phyloP scores from a whole-genome alignment of 2,888 invertebrate genomes.

The Omphaloscelis lunosa region DNA sequence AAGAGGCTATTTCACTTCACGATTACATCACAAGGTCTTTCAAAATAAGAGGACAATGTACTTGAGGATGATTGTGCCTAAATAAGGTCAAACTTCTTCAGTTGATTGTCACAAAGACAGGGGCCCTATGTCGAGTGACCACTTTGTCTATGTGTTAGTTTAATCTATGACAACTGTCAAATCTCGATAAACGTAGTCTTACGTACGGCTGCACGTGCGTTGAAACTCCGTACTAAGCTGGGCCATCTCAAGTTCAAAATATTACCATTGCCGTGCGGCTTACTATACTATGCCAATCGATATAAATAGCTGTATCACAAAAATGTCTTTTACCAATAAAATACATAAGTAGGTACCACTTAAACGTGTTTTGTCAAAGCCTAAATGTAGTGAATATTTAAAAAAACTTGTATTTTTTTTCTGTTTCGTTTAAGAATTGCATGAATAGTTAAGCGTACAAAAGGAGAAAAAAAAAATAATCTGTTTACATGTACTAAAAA shows the following conservation, averaged over 20 bases:
- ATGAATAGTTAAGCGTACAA: no score
- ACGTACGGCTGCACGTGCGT: background rate
- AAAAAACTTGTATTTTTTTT: no score
- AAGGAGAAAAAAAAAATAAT: no score
- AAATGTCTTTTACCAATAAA: no score
- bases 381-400: no score
- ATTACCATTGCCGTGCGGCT: background rate
- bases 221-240: background rate
- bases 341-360: no score
- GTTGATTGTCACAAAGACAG: slow-evolving; percentile 24
- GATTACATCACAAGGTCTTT: background rate
- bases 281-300: background rate
- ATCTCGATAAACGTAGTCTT: background rate
- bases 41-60: slow-evolving; percentile 2
- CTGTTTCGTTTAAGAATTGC: no score
- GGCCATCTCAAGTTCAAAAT: background rate
- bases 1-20: background rate
- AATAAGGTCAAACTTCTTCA: slow-evolving; percentile 34
- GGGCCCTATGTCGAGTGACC: slow-evolving; percentile 13
- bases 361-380: no score
- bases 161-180: background rate
- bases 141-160: background rate
- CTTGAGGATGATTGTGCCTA: slow-evolving; percentile 1
- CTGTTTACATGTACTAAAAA: no score
- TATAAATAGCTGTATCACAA: no score